phyloP scores from a whole-genome alignment of 2,888 invertebrate species.

The Volucella zonaria region DNA sequence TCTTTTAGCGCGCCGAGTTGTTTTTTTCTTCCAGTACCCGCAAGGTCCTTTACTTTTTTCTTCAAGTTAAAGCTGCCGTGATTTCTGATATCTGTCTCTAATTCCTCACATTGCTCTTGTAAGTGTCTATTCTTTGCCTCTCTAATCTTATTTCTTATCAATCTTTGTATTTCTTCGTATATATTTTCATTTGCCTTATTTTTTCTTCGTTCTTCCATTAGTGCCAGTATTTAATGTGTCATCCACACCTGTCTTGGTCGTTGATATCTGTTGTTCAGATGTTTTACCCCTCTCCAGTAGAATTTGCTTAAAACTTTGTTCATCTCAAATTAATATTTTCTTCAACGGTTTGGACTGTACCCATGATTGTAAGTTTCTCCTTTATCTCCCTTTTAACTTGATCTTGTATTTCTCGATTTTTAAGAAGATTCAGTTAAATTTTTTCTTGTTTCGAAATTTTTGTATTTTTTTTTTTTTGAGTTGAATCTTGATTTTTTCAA shows the following conservation, averaged over 20 bases:
- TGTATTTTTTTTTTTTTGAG: constrained; percentile 66
- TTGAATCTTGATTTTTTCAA: constrained; percentile 64
- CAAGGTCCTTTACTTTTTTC: too few species aligned
- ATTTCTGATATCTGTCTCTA: too few species aligned
- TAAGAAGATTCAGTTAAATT: background rate
- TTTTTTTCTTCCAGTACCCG: too few species aligned
- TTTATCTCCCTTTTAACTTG: constrained; percentile 11
- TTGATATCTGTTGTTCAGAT: constrained; percentile 7
- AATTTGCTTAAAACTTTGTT: background rate
- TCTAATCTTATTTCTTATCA: too few species aligned
- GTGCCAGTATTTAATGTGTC: constrained; percentile 16
- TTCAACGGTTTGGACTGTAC: constrained; percentile 21
- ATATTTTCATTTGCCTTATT: background rate
- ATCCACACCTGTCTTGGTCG: constrained; percentile 10
- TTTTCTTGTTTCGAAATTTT: too few species aligned
- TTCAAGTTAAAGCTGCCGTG: too few species aligned
- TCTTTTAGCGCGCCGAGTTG: too few species aligned
- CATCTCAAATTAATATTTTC: constrained; percentile 15
- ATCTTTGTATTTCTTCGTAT: too few species aligned
- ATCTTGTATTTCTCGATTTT: background rate
- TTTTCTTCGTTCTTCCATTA: background rate
- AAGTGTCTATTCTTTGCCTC: too few species aligned
- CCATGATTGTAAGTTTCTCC: background rate
- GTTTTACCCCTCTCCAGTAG: constrained; percentile 14
- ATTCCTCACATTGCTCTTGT: too few species aligned